Evolutionary conservation across 1,140 invertebrate genomes (phyloP).

Genomic region (Eriosoma lanigerum): DNA sequence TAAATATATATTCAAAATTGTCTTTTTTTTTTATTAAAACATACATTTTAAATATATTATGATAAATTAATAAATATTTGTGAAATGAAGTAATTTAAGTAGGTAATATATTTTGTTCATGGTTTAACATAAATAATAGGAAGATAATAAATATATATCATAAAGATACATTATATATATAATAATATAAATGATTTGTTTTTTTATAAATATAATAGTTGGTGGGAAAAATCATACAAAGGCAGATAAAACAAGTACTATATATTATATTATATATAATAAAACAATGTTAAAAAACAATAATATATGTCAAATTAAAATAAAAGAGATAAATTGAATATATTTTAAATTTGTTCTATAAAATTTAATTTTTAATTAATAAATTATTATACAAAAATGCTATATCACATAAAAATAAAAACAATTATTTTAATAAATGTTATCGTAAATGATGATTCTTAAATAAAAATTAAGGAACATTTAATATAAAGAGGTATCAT

Average conservation of each 20-base stretch:
- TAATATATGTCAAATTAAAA: background rate
- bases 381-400: background rate
- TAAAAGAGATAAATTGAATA: background rate
- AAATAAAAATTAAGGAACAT: constrained; percentile 23
- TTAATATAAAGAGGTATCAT: constrained; percentile 11
- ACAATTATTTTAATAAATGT: background rate
- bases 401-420: background rate
- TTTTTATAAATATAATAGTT: constrained; percentile 45
- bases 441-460: background rate
- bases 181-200: constrained; percentile 18
- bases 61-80: constrained; percentile 33
- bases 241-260: constrained; percentile 38
- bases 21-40: constrained; percentile 43
- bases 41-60: constrained; percentile 35
- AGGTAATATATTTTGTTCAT: constrained; percentile 48
- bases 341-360: background rate
- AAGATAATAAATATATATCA: constrained; percentile 16
- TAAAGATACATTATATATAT: background rate
- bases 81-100: constrained; percentile 39
- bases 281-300: constrained; percentile 19
- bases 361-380: background rate
- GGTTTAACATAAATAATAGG: constrained; percentile 48
- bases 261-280: constrained; percentile 8
- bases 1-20: background rate
- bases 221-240: constrained; percentile 34